Percentiles rank a stretch among this genome's conserved stretches.
These are phyloP conservation scores for Rachycentron canadum DNA, from an alignment of 2,797 vertebrate genomes.

Conservation along the genomic window DNA sequence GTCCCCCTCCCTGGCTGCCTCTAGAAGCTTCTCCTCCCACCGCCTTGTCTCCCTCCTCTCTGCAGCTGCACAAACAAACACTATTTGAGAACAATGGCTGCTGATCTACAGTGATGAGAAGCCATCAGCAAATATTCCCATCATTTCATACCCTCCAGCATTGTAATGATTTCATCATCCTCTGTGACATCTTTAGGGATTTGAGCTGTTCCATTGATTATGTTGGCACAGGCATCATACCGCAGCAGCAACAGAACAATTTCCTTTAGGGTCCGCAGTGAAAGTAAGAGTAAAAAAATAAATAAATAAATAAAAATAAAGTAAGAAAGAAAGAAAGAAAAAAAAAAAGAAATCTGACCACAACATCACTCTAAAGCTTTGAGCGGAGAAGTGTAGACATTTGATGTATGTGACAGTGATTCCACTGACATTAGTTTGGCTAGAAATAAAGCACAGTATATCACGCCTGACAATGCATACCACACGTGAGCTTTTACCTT, in stretches of 20 bases:
- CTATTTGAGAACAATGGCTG: constrained; percentile 52
- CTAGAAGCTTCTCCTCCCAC: constrained; percentile 89
- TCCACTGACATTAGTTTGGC: background rate
- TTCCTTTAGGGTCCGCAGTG: constrained; percentile 81
- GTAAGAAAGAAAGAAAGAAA: no score
- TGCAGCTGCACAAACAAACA: constrained; percentile 85
- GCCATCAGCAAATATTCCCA: constrained; percentile 12
- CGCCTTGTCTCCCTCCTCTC: constrained; percentile 91
- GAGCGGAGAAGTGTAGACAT: background rate
- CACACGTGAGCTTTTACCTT: constrained; percentile 84
- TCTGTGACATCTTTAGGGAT: constrained; percentile 92
- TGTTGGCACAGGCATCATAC: constrained; percentile 86
- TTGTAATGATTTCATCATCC: constrained; percentile 93
- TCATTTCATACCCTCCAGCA: constrained; percentile 91
- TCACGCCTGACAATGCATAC: background rate
- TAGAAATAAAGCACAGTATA: background rate
- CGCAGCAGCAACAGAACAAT: constrained; percentile 92
- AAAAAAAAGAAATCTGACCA: constrained; percentile 14
- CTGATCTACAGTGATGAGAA: constrained; percentile 50
- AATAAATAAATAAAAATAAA: background rate
- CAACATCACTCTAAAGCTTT: constrained; percentile 28
- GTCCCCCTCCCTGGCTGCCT: constrained; percentile 91
- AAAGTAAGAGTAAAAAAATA: background rate
- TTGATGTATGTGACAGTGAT: constrained; percentile 7
- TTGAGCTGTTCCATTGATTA: constrained; percentile 92